These are phyloP conservation scores for Microcebus murinus DNA, from an alignment of 2,113 vertebrate genomes.

Conservation along the genomic window DNA sequence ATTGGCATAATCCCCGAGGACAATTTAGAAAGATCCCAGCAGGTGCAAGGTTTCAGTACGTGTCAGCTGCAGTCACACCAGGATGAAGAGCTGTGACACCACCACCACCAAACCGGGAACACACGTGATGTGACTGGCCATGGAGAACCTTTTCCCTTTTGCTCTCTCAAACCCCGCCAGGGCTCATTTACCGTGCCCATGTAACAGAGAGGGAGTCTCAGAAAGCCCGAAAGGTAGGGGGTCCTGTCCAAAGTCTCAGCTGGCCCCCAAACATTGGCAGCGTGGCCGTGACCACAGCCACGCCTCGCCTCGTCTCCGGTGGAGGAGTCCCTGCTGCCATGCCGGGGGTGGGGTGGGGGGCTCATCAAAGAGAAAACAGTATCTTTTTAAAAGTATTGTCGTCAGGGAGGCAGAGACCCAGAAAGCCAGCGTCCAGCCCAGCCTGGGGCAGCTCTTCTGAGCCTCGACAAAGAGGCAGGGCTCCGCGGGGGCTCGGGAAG, in stretches of 20 bases:
- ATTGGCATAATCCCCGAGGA: accelerated
- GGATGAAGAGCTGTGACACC: background rate
- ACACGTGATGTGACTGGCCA: accelerated
- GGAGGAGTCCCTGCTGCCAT: background rate
- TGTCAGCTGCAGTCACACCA: background rate
- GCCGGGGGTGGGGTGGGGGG: no score
- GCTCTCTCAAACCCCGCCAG: accelerated
- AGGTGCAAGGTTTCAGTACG: accelerated
- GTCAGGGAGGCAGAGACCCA: background rate
- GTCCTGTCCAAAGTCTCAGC: background rate
- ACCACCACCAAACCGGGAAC: background rate
- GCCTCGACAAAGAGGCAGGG: accelerated
- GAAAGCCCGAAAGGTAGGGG: background rate
- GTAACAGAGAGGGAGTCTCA: background rate
- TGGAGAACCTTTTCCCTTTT: background rate
- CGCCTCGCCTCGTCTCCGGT: no score
- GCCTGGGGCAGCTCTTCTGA: background rate
- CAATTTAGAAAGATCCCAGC: background rate
- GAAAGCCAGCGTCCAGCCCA: background rate
- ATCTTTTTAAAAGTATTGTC: background rate
- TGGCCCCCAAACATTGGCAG: background rate
- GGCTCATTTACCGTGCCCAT: background rate
- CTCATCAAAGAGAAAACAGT: background rate
- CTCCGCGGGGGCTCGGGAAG: accelerated
- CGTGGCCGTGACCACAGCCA: no score